Percentiles rank a stretch among this genome's conserved stretches.
These are phyloP conservation scores for Musca domestica DNA, from an alignment of 1,140 invertebrate genomes.

Conservation along the genomic window DNA sequence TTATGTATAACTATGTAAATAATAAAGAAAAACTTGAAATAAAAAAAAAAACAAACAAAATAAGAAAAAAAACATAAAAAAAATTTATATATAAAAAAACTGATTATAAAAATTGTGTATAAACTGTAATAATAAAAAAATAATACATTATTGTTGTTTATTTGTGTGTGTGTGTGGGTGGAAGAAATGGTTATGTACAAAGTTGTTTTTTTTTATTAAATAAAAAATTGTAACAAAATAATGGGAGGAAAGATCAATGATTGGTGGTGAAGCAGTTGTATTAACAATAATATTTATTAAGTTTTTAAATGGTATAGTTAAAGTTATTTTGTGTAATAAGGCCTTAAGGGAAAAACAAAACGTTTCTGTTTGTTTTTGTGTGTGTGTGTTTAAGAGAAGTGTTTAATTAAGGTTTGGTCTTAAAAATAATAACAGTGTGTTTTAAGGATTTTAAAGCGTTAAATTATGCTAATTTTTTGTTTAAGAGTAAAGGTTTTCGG, in stretches of 20 bases:
- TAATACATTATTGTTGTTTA: conserved; percentile 6
- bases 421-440: neutral
- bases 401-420: neutral
- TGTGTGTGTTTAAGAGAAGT: neutral
- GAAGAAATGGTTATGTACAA: neutral
- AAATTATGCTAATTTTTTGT: neutral
- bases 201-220: neutral
- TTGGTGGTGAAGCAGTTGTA: too few species aligned
- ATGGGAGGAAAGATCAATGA: neutral
- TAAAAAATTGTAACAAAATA: neutral
- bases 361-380: neutral
- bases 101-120: neutral
- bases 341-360: conserved; percentile 25
- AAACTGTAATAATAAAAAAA: conserved; percentile 13
- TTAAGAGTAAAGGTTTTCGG: neutral
- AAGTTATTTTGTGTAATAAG: conserved; percentile 23
- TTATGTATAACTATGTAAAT: conserved; percentile 13
- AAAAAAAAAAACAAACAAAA: conserved; percentile 11
- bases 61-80: conserved; percentile 17
- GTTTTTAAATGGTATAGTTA: neutral
- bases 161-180: neutral
- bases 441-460: neutral
- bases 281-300: conserved; percentile 10
- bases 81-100: conserved; percentile 1
- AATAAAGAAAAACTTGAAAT: conserved; percentile 11